Percentiles rank a stretch among this genome's conserved stretches.
These are phyloP conservation scores for Zaprionus lachaisei DNA, from an alignment of 1,140 invertebrate species.

Conservation along the genomic window DNA sequence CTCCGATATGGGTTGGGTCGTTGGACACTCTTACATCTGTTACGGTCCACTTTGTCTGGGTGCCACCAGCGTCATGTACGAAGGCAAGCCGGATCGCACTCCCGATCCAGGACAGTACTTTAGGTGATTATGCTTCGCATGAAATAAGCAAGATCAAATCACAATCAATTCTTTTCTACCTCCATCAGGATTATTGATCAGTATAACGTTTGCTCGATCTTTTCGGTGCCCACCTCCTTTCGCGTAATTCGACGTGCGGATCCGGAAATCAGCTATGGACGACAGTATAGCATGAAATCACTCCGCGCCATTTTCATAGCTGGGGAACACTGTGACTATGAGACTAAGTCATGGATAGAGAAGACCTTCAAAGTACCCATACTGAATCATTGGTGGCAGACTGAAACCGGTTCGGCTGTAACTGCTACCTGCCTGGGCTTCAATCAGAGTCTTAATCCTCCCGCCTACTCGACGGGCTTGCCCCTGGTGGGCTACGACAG, in stretches of 20 bases:
- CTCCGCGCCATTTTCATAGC: constrained; percentile 94
- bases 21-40: constrained; percentile 97
- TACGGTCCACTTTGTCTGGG: constrained; percentile 94
- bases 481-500: constrained; percentile 94
- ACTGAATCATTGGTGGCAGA: constrained; percentile 98
- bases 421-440: constrained; percentile 93
- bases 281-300: constrained; percentile 89
- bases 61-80: constrained; percentile 94
- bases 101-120: constrained; percentile 94
- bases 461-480: constrained; percentile 89
- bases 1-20: constrained; percentile 96
- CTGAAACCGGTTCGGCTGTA: constrained; percentile 95
- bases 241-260: constrained; percentile 91
- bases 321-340: constrained; percentile 96
- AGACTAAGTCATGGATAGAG: constrained; percentile 95
- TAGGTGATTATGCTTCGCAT: constrained; percentile 47
- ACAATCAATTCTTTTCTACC: background rate
- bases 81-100: constrained; percentile 97
- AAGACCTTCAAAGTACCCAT: constrained; percentile 92
- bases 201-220: constrained; percentile 93
- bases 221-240: constrained; percentile 95
- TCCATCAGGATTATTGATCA: constrained; percentile 92
- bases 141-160: background rate
- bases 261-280: constrained; percentile 88
- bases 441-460: constrained; percentile 86